Conservation (phyloP, 2,888 invertebrate species). For the Ischnus inquisitorius region DNA sequence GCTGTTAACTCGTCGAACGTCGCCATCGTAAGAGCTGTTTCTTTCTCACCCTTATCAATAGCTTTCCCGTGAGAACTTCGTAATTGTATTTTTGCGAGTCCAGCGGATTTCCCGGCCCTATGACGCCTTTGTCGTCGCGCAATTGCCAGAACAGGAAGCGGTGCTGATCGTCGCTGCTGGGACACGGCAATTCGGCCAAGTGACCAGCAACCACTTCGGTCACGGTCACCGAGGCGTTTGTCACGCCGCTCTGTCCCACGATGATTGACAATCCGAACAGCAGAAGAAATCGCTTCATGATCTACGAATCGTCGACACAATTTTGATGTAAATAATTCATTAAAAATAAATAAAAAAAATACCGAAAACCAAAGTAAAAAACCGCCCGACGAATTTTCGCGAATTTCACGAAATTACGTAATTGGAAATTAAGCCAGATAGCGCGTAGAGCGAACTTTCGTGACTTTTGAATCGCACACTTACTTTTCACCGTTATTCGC, state of each 20-base stretch:
- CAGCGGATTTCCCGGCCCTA: constrained; percentile 89
- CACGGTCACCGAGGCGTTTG: constrained; percentile 77
- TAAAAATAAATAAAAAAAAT: constrained; percentile 1
- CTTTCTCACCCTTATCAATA: constrained; percentile 88
- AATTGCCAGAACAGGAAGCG: constrained; percentile 90
- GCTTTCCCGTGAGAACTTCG: constrained; percentile 89
- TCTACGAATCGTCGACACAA: constrained; percentile 71
- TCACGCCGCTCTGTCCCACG: constrained; percentile 64
- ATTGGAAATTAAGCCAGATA: not conserved
- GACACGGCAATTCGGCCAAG: constrained; percentile 88
- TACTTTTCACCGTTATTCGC: not conserved
- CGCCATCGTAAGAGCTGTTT: not conserved
- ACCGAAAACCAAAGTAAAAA: not conserved
- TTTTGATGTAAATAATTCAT: not conserved
- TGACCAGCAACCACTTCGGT: constrained; percentile 88
- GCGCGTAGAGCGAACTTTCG: not conserved
- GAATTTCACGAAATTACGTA: not conserved
- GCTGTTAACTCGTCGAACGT: not conserved
- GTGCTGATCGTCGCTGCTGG: constrained; percentile 89
- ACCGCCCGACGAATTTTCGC: not conserved
- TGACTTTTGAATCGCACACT: not conserved
- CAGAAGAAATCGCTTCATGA: constrained; percentile 71
- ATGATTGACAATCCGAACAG: constrained; percentile 73
- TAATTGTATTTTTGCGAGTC: constrained; percentile 89
- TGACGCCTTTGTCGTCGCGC: constrained; percentile 86